Percentiles rank a stretch among this genome's conserved stretches.
These are phyloP conservation scores for Streptopelia turtur DNA, from an alignment of 2,797 vertebrate genomes.

Conservation along the genomic window DNA sequence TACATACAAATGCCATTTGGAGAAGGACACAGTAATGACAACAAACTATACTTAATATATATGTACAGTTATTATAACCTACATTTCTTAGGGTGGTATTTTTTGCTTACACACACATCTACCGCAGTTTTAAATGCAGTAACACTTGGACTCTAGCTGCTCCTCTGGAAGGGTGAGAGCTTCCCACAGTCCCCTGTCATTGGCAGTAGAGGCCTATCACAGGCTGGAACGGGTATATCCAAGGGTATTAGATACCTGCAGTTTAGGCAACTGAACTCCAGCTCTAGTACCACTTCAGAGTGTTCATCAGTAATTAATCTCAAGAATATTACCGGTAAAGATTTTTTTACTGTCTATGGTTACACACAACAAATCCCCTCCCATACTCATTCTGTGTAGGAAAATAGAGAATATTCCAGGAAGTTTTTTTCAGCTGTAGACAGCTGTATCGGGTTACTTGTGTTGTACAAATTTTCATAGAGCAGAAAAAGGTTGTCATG, in stretches of 20 bases:
- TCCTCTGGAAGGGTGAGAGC: neutral
- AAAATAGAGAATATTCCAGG: conserved; percentile 20
- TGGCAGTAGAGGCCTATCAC: neutral
- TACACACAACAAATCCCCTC: neutral
- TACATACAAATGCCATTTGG: neutral
- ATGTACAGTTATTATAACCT: neutral
- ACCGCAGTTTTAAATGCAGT: neutral
- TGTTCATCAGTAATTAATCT: neutral
- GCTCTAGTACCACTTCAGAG: neutral
- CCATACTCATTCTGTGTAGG: conserved; percentile 6
- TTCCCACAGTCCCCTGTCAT: neutral
- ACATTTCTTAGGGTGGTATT: neutral
- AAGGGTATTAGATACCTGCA: neutral
- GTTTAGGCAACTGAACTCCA: neutral
- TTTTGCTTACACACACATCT: neutral
- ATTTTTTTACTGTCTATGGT: neutral
- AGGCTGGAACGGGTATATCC: neutral
- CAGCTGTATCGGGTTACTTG: neutral
- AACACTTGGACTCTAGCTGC: neutral
- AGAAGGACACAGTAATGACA: neutral
- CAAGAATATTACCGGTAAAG: neutral
- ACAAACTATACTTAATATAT: neutral
- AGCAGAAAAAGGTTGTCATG: neutral
- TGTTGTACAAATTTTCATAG: neutral
- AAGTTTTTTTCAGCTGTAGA: conserved; percentile 2